Percentiles rank a stretch among this genome's conserved stretches.
These are phyloP conservation scores for Cephus pygmeus DNA, from an alignment of 2,888 invertebrate species.

Conservation along the genomic window DNA sequence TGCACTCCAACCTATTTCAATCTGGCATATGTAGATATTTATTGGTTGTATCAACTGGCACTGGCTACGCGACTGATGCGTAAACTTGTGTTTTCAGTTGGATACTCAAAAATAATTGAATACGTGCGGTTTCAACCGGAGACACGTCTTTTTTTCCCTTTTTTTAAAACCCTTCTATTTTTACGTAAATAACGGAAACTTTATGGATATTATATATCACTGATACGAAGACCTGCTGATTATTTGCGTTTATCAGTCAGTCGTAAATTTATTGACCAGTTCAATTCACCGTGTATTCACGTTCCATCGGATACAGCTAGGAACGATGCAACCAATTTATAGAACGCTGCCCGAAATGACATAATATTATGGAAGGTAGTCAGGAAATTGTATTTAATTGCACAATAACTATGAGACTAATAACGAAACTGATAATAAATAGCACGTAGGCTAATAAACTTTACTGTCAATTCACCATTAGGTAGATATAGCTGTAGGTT, in stretches of 20 bases:
- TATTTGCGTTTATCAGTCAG: not conserved
- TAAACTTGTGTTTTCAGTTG: not conserved
- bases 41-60: not conserved
- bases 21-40: not conserved
- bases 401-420: conserved; percentile 30
- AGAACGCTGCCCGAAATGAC: not conserved
- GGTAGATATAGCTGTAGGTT: conserved; percentile 4
- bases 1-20: not conserved
- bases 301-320: not conserved
- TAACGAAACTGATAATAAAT: conserved; percentile 20
- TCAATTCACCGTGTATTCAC: not conserved
- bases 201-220: not conserved
- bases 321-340: not conserved
- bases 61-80: not conserved
- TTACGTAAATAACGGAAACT: not conserved
- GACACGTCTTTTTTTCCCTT: not conserved
- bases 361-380: not conserved
- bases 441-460: conserved; percentile 30
- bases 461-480: conserved; percentile 19
- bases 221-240: not conserved
- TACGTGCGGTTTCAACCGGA: not conserved
- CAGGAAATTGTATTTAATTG: conserved; percentile 20
- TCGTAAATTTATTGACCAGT: not conserved
- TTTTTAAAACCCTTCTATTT: not conserved
- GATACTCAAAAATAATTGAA: not conserved